Conservation (phyloP, 2,888 invertebrate genomes). For the Tanypteryx hageni region DNA sequence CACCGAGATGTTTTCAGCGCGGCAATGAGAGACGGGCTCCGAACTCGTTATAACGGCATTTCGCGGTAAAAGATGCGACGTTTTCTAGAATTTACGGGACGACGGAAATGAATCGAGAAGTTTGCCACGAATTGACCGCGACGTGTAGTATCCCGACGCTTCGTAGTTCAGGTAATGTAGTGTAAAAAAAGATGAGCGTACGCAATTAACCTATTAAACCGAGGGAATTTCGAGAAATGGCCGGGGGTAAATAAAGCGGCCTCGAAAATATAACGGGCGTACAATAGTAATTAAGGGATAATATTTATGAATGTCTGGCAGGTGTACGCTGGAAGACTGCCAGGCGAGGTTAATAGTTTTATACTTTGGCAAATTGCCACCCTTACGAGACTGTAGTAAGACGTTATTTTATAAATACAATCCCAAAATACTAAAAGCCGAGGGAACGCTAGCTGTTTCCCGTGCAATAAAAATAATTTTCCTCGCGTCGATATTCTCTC, state of each 20-base stretch:
- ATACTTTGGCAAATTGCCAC: slow-evolving; percentile 44
- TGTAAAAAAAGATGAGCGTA: not conserved
- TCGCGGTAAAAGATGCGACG: not conserved
- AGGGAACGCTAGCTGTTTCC: not conserved
- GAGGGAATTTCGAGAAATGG: not conserved
- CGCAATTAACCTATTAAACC: not conserved
- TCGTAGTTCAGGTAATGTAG: not conserved
- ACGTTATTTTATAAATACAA: slow-evolving; percentile 53
- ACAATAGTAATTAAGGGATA: slow-evolving; percentile 54
- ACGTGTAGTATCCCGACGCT: not conserved
- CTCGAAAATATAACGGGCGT: slow-evolving; percentile 13
- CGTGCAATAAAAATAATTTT: not conserved
- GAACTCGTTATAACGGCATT: not conserved
- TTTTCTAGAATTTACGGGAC: too few species aligned
- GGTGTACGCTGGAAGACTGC: slow-evolving; percentile 41
- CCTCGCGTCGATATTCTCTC: not conserved
- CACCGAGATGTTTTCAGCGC: not conserved
- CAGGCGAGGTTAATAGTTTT: slow-evolving; percentile 35
- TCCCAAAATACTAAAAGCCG: slow-evolving; percentile 43
- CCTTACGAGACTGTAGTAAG: slow-evolving; percentile 27
- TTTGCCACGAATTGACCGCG: too few species aligned
- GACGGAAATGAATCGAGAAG: too few species aligned
- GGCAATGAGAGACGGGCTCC: not conserved
- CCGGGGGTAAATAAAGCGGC: not conserved
- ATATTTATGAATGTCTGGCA: slow-evolving; percentile 61